Evolutionary conservation across 1,140 invertebrate species (phyloP), one percentile per base, ranked within the genome.

Genomic region (Trialeurodes vaporariorum): DNA sequence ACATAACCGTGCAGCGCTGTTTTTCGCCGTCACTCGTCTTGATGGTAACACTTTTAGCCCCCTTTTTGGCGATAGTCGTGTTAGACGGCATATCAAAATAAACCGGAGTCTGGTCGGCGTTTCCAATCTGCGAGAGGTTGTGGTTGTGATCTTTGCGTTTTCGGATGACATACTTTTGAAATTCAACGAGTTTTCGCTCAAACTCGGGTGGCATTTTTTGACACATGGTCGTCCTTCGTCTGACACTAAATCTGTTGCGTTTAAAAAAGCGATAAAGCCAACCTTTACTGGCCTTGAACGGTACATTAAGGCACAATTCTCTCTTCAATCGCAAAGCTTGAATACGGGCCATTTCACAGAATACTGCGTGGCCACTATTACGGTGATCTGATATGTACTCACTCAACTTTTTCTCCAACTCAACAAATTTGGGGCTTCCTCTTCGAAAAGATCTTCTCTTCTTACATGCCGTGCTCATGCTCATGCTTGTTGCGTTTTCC

Each of bases 11-110:
- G 13, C 65, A 58, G 1, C 70, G 58, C 58, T 66, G 34, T 49
- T 60, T 68, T 63, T 70, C 67, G 25, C 25, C 49, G 25, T 61
- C 69, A 58, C 34, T 61, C 24, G 67, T 70, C 64, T 61, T 61
- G n/a, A 69, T 25, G 25, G 27, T 24, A 25, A 70, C 69, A 25
- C 25, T 63, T 63, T 66, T 67, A 23, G 59, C 26, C 22, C 68
- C 70, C 61, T 69, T 69, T 26, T 34, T 25, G 27, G 27, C 12
- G 23, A 70, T 64, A 25, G 68, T 71, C 23, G 61, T 64, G 25
- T 64, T 64, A 22, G 63, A 61, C 24, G 68, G 64, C 68, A 71
- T 64, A 26, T 70, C 70, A 65, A 69, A 70, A 49, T 67, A 70
- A 26, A 71, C 65, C 12, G 70, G 65, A 21, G 65, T 70, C 63